phyloP scores from a whole-genome alignment of 2,797 vertebrate genomes.

The Sphenodon punctatus region DNA sequence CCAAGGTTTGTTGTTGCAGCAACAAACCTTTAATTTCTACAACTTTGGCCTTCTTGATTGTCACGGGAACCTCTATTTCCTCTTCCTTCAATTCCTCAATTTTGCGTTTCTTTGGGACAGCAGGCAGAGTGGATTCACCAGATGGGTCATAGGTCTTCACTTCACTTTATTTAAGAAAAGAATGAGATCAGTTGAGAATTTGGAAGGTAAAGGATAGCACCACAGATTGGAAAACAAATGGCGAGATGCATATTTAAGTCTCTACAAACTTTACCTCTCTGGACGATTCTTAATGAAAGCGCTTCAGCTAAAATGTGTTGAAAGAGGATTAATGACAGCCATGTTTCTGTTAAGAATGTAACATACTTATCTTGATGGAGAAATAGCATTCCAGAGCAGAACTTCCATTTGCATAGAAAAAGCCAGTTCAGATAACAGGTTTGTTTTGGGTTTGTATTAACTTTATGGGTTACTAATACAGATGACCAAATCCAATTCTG shows the following conservation, averaged over 20 bases:
- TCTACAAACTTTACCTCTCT: neutral
- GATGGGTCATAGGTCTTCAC: slow-evolving; percentile 92
- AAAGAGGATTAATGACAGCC: neutral
- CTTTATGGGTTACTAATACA: neutral
- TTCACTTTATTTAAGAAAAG: slow-evolving; percentile 78
- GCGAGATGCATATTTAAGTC: neutral
- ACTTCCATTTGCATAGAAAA: neutral
- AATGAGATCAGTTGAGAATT: neutral
- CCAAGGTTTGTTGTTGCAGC: neutral
- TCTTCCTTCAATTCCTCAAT: slow-evolving; percentile 84
- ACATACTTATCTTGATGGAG: neutral
- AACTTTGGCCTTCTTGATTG: slow-evolving; percentile 88
- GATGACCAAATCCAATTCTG: neutral
- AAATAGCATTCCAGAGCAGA: too few species aligned
- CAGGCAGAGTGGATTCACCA: slow-evolving; percentile 90
- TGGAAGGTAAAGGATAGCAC: neutral
- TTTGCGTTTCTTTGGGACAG: slow-evolving; percentile 92
- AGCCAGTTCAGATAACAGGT: neutral
- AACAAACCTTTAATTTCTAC: slow-evolving; percentile 79
- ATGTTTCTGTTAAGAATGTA: neutral
- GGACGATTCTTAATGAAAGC: neutral
- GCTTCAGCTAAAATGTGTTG: neutral
- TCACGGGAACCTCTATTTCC: slow-evolving; percentile 74
- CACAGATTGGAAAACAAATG: neutral
- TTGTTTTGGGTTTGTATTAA: neutral